Evolutionary conservation across 2,113 vertebrate genomes (phyloP).

Genomic region (Apteryx mantelli): DNA sequence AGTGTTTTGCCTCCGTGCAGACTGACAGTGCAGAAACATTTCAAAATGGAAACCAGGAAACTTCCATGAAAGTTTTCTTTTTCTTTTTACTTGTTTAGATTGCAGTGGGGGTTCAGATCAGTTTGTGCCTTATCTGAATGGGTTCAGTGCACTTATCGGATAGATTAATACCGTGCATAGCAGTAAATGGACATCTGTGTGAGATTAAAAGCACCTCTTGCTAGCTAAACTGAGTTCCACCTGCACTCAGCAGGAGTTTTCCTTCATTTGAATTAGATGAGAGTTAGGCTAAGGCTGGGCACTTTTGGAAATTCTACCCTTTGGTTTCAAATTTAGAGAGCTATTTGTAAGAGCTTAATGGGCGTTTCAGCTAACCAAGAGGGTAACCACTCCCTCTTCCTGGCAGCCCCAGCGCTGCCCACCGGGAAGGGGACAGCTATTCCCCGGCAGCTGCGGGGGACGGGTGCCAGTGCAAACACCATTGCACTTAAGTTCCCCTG

Average conservation of each 20-base stretch:
- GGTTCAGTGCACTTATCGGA: background rate
- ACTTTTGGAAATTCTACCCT: background rate
- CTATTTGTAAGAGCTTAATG: background rate
- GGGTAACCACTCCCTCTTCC: background rate
- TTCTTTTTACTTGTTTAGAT: background rate
- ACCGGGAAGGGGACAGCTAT: background rate
- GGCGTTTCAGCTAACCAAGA: background rate
- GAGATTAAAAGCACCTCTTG: background rate
- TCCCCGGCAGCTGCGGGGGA: background rate
- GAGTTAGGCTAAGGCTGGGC: background rate
- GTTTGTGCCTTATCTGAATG: background rate
- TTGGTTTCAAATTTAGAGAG: background rate
- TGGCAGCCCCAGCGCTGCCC: background rate
- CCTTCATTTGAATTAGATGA: background rate
- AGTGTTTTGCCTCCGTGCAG: background rate
- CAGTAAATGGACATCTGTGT: background rate
- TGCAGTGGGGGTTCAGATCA: background rate
- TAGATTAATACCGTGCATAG: background rate
- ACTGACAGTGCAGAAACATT: background rate
- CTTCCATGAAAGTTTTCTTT: background rate
- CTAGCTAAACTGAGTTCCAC: background rate
- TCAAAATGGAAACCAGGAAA: slow-evolving; percentile 28
- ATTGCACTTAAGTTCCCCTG: background rate
- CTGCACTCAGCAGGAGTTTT: background rate
- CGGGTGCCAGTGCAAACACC: background rate